These are phyloP conservation scores for Megaceryle maxima DNA, from an alignment of 2,113 vertebrate species.

Conservation along the genomic window DNA sequence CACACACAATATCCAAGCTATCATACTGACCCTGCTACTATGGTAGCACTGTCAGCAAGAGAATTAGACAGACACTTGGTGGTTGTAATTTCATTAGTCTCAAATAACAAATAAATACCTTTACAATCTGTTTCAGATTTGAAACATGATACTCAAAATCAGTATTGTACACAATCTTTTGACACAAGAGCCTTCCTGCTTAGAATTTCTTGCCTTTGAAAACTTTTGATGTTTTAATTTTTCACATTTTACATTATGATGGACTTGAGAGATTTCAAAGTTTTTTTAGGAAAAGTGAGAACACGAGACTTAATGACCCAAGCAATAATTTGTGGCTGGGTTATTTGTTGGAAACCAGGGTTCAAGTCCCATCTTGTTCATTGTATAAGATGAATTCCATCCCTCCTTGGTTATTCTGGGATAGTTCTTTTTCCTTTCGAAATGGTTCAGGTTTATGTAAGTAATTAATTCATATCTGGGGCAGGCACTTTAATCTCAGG, in stretches of 20 bases:
- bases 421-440: neutral
- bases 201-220: neutral
- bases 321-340: neutral
- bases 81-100: neutral
- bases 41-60: neutral
- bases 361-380: neutral
- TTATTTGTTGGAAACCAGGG: neutral
- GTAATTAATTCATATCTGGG: constrained; percentile 42
- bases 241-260: neutral
- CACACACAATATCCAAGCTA: neutral
- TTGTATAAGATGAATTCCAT: neutral
- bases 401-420: neutral
- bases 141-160: neutral
- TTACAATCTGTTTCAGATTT: neutral
- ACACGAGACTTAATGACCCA: neutral
- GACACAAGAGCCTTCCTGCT: neutral
- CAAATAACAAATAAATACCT: neutral
- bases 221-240: neutral
- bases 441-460: neutral
- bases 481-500: constrained; percentile 2
- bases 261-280: neutral
- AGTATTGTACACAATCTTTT: neutral
- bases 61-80: neutral
- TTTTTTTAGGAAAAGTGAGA: neutral
- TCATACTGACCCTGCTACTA: neutral